phyloP scores from a whole-genome alignment of 2,797 vertebrate genomes.

The Thripadectes ignobilis region DNA sequence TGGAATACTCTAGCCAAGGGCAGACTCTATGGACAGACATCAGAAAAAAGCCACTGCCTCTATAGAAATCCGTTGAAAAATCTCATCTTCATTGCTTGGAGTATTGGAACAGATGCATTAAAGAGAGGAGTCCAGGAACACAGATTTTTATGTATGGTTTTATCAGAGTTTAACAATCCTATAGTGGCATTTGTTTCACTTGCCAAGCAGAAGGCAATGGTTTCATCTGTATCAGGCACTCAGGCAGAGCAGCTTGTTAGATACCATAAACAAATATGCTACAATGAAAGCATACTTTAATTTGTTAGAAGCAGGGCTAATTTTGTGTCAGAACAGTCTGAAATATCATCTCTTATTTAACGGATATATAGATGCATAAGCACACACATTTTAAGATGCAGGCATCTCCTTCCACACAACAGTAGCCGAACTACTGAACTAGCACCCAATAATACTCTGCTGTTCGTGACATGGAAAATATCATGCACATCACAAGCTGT shows the following conservation, averaged over 20 bases:
- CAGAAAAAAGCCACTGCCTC: background rate
- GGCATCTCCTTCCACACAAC: background rate
- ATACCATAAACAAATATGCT: conserved; percentile 58
- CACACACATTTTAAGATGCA: background rate
- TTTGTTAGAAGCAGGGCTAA: background rate
- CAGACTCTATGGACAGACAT: background rate
- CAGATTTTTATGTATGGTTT: conserved; percentile 38
- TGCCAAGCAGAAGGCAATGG: conserved; percentile 46
- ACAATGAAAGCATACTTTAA: conserved; percentile 39
- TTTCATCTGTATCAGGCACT: conserved; percentile 27
- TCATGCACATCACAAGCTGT: background rate
- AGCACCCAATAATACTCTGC: background rate
- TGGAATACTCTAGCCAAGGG: conserved; percentile 15
- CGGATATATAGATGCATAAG: background rate
- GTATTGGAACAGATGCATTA: conserved; percentile 6
- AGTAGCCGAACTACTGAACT: background rate
- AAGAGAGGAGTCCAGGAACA: background rate
- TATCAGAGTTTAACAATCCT: conserved; percentile 22
- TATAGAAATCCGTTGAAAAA: background rate
- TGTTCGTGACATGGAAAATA: background rate
- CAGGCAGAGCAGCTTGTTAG: conserved; percentile 35
- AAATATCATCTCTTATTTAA: background rate
- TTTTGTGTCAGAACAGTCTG: background rate
- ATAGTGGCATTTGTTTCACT: background rate
- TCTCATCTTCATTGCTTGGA: background rate